Evolutionary conservation across 1,140 invertebrate genomes (phyloP), one percentile per base, ranked within the genome.

Genomic region (Rhizoglyphus robini): DNA sequence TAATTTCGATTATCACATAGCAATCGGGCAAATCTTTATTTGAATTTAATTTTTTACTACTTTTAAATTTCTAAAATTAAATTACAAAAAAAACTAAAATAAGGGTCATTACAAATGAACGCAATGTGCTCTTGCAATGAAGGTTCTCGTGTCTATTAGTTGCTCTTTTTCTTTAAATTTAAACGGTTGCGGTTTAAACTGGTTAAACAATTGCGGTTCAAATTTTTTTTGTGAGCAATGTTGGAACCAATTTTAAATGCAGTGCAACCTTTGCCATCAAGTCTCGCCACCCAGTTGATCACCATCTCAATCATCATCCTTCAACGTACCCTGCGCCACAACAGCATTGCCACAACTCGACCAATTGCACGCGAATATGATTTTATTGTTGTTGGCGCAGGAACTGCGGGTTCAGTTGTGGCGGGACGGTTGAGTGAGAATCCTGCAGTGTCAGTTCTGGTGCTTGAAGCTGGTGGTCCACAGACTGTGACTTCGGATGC

Each of bases 401-500:
- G 70, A 41, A 68, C 70, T 11, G 68, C 70, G 2, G 70, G 70
- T 13, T 68, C 65, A 30, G 65, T 71, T 25, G 30, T 71, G 36
- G 70, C 70, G 13, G 51, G 25, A 11, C 47, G 68, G 36, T 46
- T 71, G n/a, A 49, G 63, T 4, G 67, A 68, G 58, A 58, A 69
- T 48, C 25, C 30, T 4, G 57, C 20, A 18, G 31, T 30, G 20
- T 18, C 11, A 8, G 82, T 90, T 3, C 74, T 90, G 31, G 72
- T 90, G 0, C 66, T 90, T 65, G 54, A 83, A 75, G 81, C 79
- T 15, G 86, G 86, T 0, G 79, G 76, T 30, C 80, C 84, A 31
- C 86, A 87, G 71, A 85, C 81, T n/a, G 83, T 83, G 67, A 75
- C 88, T 3, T 86, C 86, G 0, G 87, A 89, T 70, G 79, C 88